These are phyloP conservation scores for Melanophora roralis DNA, from an alignment of 2,888 invertebrate species.

Conservation along the genomic window DNA sequence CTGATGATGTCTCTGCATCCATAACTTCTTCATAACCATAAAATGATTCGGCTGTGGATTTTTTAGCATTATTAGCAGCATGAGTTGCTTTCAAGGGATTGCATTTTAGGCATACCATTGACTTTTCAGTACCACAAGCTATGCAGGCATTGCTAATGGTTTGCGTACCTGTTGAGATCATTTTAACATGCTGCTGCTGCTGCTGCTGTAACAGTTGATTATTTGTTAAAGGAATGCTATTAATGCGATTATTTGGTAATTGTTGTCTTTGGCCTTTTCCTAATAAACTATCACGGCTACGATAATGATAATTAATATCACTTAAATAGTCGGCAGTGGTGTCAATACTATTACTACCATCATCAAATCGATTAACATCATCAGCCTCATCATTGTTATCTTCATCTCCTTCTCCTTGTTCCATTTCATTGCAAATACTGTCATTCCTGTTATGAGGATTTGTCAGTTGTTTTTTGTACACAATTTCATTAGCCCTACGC, in stretches of 20 bases:
- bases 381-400: slow-evolving; percentile 9
- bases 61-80: slow-evolving; percentile 31
- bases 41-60: neutral
- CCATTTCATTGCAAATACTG: slow-evolving; percentile 63
- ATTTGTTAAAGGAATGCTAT: slow-evolving; percentile 55
- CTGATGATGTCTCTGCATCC: slow-evolving; percentile 61
- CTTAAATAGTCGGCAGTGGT: slow-evolving; percentile 1
- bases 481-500: slow-evolving; percentile 26
- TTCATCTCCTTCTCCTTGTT: slow-evolving; percentile 69
- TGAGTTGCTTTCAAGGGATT: slow-evolving; percentile 41
- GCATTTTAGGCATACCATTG: slow-evolving; percentile 75
- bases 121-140: slow-evolving; percentile 75
- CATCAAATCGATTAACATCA: slow-evolving; percentile 1
- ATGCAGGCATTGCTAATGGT: slow-evolving; percentile 67
- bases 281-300: slow-evolving; percentile 26
- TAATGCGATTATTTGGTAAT: slow-evolving; percentile 58
- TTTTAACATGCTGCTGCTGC: slow-evolving; percentile 67
- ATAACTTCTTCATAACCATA: slow-evolving; percentile 62
- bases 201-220: slow-evolving; percentile 12
- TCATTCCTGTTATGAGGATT: neutral
- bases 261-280: slow-evolving; percentile 58
- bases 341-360: slow-evolving; percentile 26
- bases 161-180: slow-evolving; percentile 77
- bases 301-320: slow-evolving; percentile 16
- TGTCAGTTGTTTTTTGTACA: neutral